Evolutionary conservation across 1,140 invertebrate genomes (phyloP), one percentile per base, ranked within the genome.

Genomic region (Plodia interpunctella): DNA sequence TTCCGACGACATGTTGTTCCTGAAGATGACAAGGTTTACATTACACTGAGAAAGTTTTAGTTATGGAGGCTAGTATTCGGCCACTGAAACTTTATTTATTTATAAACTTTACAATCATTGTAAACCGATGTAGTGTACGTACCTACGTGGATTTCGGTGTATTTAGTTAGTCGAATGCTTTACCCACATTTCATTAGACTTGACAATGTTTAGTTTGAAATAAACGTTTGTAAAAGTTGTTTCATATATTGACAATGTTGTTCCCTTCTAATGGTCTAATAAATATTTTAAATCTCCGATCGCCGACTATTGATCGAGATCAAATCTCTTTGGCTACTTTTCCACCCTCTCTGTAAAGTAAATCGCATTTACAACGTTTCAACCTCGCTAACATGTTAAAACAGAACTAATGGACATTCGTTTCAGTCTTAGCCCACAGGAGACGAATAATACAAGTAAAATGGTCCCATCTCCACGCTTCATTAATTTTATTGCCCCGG

Each of bases 331-430:
- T 66, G 72, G 79, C 83, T 78, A 84, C 83, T 86, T 82, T 78
- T 88, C 81, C 79, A 85, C 86, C 84, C 87, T 78, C 81, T 84
- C 84, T 83, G 76, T 74, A 80, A 75, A 84, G 82, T 82, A 87
- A 89, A 89, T 89, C 83, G 87, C 79, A 89, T 89, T 89, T 89
- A 85, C 84, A 84, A 86, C 82, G 82, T 87, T 87, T 89, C 87
- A 89, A 87, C 83, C 77, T 87, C 83, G 83, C 84, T 89, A 89
- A 89, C 87, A 89, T 87, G 87, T 89, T 89, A 89, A 89, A 89
- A 89, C 83, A 89, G 87, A 89, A 89, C 87, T 89, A 89, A 89
- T 89, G 87, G 87, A 89, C 87, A 89, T 89, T 89, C 87, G 87
- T 79, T 89, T 76, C 83, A 86, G 87, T 87, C 83, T 81, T 75